Evolutionary conservation across 2,797 vertebrate species (phyloP), one percentile per base, ranked within the genome.

Genomic region (Percopsis omiscomaycus): DNA sequence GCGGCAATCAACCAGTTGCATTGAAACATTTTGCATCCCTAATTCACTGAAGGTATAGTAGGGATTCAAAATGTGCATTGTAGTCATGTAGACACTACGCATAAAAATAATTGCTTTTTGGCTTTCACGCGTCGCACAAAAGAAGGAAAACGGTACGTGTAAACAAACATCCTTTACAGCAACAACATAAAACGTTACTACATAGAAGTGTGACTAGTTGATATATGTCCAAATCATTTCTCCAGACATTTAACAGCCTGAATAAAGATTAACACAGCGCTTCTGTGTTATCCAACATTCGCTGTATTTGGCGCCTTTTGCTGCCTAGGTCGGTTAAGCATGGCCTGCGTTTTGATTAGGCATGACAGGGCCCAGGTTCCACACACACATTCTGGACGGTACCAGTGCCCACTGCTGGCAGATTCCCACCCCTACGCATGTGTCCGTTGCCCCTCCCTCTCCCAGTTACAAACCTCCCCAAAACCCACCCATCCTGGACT

Each of bases 401-500:
- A 71, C 78, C 74, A 80, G 68, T 81, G 69, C 69, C 67, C 61
- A 63, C 77, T 68, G 69, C 73, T 82, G 69, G 77, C 80, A 85
- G 73, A 73, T 66, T 70, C 28, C 8, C 5, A 55, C 55, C 69
- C 77, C 59, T 71, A 74, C 57, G 64, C 64, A 52, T 78, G 69
- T 66, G 66, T 64, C 62, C 65, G 10, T 15, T 9, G 68, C 63
- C 55, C 67, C 80, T 73, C 69, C 64, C 64, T 59, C 67, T 53
- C 61, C 73, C 76, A 14, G 6, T n/a, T 15, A 45, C 44, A 45
- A 56, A 56, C 71, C 76, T 57, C 70, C 73, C 55, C 67, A 61
- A 55, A 78, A 70, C 71, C 69, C 65, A 63, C 66, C 69, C 65
- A 51, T 69, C 80, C 74, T 71, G 66, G 62, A 59, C 66, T 53